Evolutionary conservation across 1,140 invertebrate genomes (phyloP), one percentile per base, ranked within the genome.

Genomic region (Yoshiicerus persimilis): DNA sequence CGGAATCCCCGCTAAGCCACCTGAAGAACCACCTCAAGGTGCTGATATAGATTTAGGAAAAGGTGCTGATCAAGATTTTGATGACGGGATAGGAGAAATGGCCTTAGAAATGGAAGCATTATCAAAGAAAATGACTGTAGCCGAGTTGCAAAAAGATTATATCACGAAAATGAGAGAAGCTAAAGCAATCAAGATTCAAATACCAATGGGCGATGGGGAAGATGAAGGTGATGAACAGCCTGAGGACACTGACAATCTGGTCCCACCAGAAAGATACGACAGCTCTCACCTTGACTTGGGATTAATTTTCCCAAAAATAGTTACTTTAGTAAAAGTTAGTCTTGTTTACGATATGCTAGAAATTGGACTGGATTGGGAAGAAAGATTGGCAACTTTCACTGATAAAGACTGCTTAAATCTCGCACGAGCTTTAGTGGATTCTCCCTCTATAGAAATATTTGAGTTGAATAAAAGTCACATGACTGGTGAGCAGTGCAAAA

Each of bases 401-500:
- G 80, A 86, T 30, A 83, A 2, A 4, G 90, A 91, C 56, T 90
- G 89, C 20, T 10, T 75, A 25, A 88, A 88, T 87, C 47, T 91
- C 1, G 90, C 90, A 0, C 88, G 62, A 36, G 88, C 87, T 87
- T 34, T 86, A 16, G 83, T 77, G 0, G 20, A 36, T 0, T 30
- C 77, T 10, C 87, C 86, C 0, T 62, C 77, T 9, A 86, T 90
- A 9, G 87, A 89, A 56, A 86, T 56, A 10, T 88, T 91, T 23
- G 89, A 91, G 62, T 39, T 90, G 25, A 86, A 87, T 30, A 87
- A 88, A 39, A 88, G 88, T 70, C 87, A 88, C 8, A 77, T 91
- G 64, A 89, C 84, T 25, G 87, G 41, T 13, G 88, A 89, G 41
- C 88, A 89, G 41, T 85, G 84, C 13, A 90, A 89, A 85, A 86